A percentile compares a stretch with the other conserved stretches of the same genome.
Conservation (phyloP, 2,113 vertebrate species). For the Todiramphus saurophagus region DNA sequence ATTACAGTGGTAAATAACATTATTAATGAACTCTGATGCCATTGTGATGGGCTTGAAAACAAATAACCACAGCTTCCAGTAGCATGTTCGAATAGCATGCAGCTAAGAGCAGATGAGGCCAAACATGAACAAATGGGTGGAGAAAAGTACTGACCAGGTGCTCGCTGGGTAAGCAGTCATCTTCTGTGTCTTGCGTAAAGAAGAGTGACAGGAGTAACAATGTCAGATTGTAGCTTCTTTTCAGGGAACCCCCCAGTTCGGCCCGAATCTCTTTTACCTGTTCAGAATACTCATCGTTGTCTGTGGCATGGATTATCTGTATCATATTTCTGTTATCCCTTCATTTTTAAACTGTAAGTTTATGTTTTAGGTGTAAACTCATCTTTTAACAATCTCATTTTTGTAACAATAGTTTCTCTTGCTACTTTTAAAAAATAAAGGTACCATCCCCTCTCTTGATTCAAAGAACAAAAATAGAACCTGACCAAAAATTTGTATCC, state of each 20-base stretch:
- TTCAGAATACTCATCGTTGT: not conserved
- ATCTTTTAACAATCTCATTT: not conserved
- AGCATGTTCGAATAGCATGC: conserved; percentile 1
- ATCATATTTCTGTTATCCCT: not conserved
- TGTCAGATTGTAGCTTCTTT: not conserved
- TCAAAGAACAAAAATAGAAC: not conserved
- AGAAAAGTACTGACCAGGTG: conserved; percentile 3
- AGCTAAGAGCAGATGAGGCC: conserved; percentile 18
- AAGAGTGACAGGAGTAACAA: not conserved
- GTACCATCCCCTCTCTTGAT: not conserved
- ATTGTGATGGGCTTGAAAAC: conserved; percentile 14
- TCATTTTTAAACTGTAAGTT: not conserved
- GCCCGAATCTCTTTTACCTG: not conserved
- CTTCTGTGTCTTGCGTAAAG: not conserved
- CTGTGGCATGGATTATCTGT: not conserved
- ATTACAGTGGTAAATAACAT: not conserved
- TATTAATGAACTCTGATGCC: not conserved
- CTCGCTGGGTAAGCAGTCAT: not conserved
- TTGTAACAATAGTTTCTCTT: not conserved
- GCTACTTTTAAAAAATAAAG: not conserved
- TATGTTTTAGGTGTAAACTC: not conserved
- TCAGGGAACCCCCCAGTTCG: not conserved
- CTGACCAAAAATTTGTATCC: not conserved
- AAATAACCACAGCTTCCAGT: conserved; percentile 6
- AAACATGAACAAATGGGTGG: not conserved